phyloP scores from a whole-genome alignment of 1,140 invertebrate species.

The Adelges cooleyi region DNA sequence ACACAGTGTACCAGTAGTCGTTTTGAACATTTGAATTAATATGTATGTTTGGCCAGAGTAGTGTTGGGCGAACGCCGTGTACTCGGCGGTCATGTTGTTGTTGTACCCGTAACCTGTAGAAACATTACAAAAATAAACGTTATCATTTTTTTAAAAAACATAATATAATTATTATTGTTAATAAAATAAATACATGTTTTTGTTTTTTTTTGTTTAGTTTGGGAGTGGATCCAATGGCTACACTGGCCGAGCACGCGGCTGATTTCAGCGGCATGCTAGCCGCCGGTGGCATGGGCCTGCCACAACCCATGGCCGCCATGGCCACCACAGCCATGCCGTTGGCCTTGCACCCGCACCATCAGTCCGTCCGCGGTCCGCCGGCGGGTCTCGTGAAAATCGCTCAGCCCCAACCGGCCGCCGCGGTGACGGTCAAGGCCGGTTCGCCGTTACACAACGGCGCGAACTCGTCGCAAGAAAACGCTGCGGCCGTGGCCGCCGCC shows the following conservation, averaged over 20 bases:
- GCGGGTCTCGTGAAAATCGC: constrained; percentile 19
- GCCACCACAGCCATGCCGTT: constrained; percentile 27
- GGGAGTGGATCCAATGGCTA: constrained; percentile 35
- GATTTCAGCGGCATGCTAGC: constrained; percentile 33
- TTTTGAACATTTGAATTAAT: too few species aligned
- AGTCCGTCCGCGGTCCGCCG: background rate
- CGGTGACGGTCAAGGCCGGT: background rate
- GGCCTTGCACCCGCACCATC: constrained; percentile 24
- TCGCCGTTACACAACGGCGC: constrained; percentile 29
- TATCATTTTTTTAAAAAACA: too few species aligned
- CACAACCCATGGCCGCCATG: constrained; percentile 31
- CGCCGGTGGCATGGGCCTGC: constrained; percentile 31
- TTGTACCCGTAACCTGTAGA: too few species aligned
- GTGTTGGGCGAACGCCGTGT: too few species aligned
- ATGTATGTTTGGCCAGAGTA: too few species aligned
- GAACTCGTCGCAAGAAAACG: constrained; percentile 24
- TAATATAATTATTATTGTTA: background rate
- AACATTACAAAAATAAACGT: too few species aligned
- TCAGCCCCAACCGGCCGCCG: constrained; percentile 2
- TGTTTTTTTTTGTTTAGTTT: constrained; percentile 31
- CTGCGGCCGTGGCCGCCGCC: constrained; percentile 19
- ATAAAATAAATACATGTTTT: background rate
- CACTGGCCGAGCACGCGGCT: constrained; percentile 34
- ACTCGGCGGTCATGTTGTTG: too few species aligned
- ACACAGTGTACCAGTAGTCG: background rate